A percentile compares a stretch with the other conserved stretches of the same genome.
phyloP scores from a whole-genome alignment of 2,888 invertebrate genomes.

The Subacronicta megacephala region DNA sequence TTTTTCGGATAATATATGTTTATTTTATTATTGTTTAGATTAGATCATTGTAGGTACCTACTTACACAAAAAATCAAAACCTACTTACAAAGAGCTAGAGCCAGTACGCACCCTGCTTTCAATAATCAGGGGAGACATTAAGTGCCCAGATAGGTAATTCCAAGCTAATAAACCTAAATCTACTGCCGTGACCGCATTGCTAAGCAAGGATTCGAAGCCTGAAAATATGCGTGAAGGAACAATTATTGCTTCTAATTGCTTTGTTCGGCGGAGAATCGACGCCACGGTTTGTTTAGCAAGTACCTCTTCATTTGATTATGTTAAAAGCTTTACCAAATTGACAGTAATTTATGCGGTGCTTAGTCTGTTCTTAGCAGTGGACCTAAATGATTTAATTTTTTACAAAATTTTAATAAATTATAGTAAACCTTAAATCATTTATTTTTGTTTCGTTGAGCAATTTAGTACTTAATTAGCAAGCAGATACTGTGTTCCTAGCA shows the following conservation, averaged over 20 bases:
- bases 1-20: too few relatives aligned
- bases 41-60: too few relatives aligned
- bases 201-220: background rate
- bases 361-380: background rate
- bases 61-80: too few relatives aligned
- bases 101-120: background rate
- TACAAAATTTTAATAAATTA: too few relatives aligned
- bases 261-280: slow-evolving; percentile 16
- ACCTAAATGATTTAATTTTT: slow-evolving; percentile 21
- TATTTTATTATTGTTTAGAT: too few relatives aligned
- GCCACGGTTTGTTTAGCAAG: slow-evolving; percentile 16
- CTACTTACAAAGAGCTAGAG: too few relatives aligned
- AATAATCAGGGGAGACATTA: slow-evolving; percentile 6
- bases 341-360: slow-evolving; percentile 25
- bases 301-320: slow-evolving; percentile 42
- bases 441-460: too few relatives aligned
- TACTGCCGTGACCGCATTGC: slow-evolving; percentile 14
- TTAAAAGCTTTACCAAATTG: slow-evolving; percentile 39
- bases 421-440: too few relatives aligned
- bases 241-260: slow-evolving; percentile 33
- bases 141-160: slow-evolving; percentile 5
- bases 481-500: too few relatives aligned
- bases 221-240: slow-evolving; percentile 16
- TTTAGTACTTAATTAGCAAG: too few relatives aligned
- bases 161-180: slow-evolving; percentile 26